Evolutionary conservation across 2,797 vertebrate genomes (phyloP), one percentile per base, ranked within the genome.

Genomic region (Spinibarbus caldwelli): DNA sequence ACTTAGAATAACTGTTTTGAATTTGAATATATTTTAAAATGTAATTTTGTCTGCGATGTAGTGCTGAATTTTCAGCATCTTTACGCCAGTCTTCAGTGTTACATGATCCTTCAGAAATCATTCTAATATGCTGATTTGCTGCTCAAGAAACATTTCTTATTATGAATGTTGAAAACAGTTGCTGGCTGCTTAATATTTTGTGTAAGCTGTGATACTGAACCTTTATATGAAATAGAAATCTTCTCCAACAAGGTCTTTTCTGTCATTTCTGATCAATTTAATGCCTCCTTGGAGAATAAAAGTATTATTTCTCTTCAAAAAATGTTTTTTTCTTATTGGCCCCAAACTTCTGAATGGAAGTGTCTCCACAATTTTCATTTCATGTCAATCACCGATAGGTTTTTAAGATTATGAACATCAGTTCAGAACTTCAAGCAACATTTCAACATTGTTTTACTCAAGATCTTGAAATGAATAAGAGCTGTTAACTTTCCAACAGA

Each of bases 401-500:
- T 73, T 76, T 36, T n/a, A 15, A 54, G 31, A 54, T 36, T 19
- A 23, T 4, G 6, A 54, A 31, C 10, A 76, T 34, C 29, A 36
- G 23, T 15, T 14, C 34, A 36, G 6, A 76, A 76, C 31, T 15
- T n/a, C 11, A n/a, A 19, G 31, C 21, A n/a, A 76, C 3, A 5
- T 54, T 11, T 73, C 15, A 47, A 21, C 21, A 14, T 3, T 34
- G 21, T 57, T 57, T 38, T n/a, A 17, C 21, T 77, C 12, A 59
- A n/a, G 2, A 15, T 41, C 12, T 36, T 0, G 6, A 6, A 38
- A 77, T 59, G 6, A 57, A 38, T 4, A n/a, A 77, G 49, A 10
- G 23, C 94, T 99, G 98, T 95, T 99, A 99, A 97, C 98, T 99
- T 96, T 99, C 98, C 92, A 99, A 95, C 98, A 99, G 88, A 80